A percentile compares a stretch with the other conserved stretches of the same genome.
Conservation (phyloP, 2,888 invertebrate genomes). For the Stenchaetothrips biformis region DNA sequence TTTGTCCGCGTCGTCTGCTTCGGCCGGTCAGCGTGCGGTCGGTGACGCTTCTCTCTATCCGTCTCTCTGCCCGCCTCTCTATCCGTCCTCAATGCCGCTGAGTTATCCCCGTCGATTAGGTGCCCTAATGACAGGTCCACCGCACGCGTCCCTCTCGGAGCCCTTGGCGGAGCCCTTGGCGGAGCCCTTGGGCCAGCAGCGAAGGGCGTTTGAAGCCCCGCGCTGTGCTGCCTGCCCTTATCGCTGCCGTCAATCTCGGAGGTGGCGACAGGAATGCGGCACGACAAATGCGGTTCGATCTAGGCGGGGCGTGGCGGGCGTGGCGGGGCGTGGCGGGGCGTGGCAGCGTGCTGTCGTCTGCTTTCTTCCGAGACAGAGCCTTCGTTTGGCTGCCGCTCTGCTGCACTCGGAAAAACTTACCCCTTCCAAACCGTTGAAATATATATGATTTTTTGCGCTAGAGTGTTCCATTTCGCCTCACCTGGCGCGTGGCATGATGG, state of each 20-base stretch:
- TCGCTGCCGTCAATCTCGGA: conserved; percentile 16
- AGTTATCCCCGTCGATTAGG: conserved; percentile 2
- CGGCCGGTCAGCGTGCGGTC: no score
- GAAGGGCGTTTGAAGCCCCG: no score
- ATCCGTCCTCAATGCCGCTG: conserved; percentile 5
- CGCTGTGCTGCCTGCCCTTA: not conserved
- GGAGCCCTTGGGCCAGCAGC: no score
- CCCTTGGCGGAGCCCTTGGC: no score
- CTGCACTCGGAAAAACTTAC: no score
- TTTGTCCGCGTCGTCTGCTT: conserved; percentile 13
- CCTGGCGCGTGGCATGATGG: not conserved
- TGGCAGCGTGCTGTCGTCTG: not conserved
- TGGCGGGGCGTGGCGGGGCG: not conserved
- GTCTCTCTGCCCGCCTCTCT: not conserved
- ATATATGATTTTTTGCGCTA: no score
- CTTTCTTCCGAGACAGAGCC: not conserved
- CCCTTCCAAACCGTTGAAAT: no score
- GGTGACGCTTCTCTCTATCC: not conserved
- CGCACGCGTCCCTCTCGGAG: not conserved
- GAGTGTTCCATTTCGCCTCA: no score
- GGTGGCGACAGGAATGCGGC: conserved; percentile 14
- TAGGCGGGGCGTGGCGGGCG: not conserved
- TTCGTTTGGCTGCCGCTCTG: not conserved
- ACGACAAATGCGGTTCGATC: conserved; percentile 16
- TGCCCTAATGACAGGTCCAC: conserved; percentile 11